A percentile compares a stretch with the other conserved stretches of the same genome.
Evolutionary conservation across 2,113 vertebrate genomes (phyloP).

Genomic region (Halichoeres trimaculatus): DNA sequence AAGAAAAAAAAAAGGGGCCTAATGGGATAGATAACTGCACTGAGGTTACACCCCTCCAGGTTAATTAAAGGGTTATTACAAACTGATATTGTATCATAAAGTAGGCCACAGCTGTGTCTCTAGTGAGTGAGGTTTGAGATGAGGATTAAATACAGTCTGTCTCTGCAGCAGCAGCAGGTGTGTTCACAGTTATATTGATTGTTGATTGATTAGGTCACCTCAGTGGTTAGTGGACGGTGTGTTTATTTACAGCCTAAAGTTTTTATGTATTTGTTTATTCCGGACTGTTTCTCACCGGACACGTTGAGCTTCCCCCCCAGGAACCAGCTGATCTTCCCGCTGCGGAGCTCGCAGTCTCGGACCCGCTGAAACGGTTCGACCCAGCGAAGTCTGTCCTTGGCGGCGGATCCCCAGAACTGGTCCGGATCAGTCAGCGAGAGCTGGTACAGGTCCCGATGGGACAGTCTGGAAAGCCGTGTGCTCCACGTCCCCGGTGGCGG

Average conservation of each 20-base stretch:
- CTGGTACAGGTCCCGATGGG: slow-evolving; percentile 77
- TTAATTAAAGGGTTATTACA: too few relatives aligned
- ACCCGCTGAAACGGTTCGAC: slow-evolving; percentile 84
- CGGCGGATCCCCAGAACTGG: slow-evolving; percentile 88
- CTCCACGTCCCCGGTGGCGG: slow-evolving; percentile 7
- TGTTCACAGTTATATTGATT: too few relatives aligned
- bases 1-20: too few relatives aligned
- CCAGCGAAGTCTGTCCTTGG: slow-evolving; percentile 84
- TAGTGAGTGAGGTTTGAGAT: too few relatives aligned
- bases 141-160: too few relatives aligned
- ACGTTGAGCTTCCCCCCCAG: slow-evolving; percentile 90
- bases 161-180: too few relatives aligned
- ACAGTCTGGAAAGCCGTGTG: slow-evolving; percentile 39
- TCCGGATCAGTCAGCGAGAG: slow-evolving; percentile 83
- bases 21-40: too few relatives aligned
- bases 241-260: neutral
- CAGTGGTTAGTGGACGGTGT: neutral
- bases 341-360: slow-evolving; percentile 78
- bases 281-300: slow-evolving; percentile 83
- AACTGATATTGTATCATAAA: too few relatives aligned
- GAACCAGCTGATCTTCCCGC: slow-evolving; percentile 87
- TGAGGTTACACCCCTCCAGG: too few relatives aligned
- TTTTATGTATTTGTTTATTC: neutral
- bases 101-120: too few relatives aligned
- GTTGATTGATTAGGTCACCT: too few relatives aligned